Conservation (phyloP, 2,113 vertebrate species). For the Aldabrachelys gigantea region DNA sequence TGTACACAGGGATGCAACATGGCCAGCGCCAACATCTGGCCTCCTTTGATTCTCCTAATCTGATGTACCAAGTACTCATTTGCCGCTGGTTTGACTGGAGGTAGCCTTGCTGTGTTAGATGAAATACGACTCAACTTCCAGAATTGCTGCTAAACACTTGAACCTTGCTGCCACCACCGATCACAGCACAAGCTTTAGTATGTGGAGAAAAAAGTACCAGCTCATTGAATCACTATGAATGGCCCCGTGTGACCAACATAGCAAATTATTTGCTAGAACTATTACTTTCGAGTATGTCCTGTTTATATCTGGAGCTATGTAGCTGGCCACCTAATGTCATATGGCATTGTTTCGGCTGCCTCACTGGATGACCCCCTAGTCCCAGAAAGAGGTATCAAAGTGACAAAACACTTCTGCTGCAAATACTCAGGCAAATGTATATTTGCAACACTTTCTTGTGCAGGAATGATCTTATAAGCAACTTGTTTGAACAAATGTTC, state of each 20-base stretch:
- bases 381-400: conserved; percentile 30
- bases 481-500: conserved; percentile 31
- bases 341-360: background rate
- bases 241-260: background rate
- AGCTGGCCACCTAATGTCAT: background rate
- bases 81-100: background rate
- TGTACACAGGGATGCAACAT: background rate
- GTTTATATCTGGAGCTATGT: background rate
- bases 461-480: conserved; percentile 28
- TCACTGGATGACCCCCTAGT: conserved; percentile 15
- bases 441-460: conserved; percentile 53
- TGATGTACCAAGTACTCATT: background rate
- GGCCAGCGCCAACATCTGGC: background rate
- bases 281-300: background rate
- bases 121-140: background rate
- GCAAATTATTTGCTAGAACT: background rate
- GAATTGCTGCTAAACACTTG: background rate
- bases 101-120: background rate
- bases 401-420: background rate
- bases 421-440: background rate
- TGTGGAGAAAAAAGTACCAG: background rate
- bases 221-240: background rate
- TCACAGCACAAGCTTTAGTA: background rate
- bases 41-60: background rate
- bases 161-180: background rate